Evolutionary conservation across 2,888 invertebrate genomes (phyloP).

Genomic region (Lasioglossum vierecki): DNA sequence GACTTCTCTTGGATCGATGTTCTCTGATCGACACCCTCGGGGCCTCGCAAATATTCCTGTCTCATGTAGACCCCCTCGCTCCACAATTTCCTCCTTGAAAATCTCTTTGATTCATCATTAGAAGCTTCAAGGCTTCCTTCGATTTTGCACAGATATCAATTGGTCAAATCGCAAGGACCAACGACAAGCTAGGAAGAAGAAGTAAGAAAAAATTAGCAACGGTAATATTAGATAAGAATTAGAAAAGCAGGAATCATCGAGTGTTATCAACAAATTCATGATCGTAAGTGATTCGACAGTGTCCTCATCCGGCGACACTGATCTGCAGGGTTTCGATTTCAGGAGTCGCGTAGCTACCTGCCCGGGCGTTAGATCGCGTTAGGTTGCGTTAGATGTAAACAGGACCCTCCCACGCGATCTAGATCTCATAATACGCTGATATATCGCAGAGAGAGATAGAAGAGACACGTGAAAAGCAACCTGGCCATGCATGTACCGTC

Average conservation of each 20-base stretch:
- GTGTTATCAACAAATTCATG: too few species aligned
- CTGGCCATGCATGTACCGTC: constrained; percentile 31
- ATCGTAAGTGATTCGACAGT: too few species aligned
- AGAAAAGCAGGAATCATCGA: too few species aligned
- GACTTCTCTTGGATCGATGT: constrained; percentile 2
- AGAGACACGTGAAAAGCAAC: constrained; percentile 17
- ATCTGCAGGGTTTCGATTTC: constrained; percentile 34
- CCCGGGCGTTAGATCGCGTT: constrained; percentile 28
- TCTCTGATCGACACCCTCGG: not conserved
- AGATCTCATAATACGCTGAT: constrained; percentile 41
- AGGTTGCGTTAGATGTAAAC: constrained; percentile 51
- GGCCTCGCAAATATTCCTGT: not conserved
- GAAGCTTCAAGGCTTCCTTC: not conserved
- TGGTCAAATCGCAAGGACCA: too few species aligned
- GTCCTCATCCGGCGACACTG: too few species aligned
- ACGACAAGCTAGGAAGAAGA: too few species aligned
- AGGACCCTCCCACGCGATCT: constrained; percentile 54
- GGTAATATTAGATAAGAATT: not conserved
- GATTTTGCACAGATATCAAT: too few species aligned
- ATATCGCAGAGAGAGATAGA: too few species aligned
- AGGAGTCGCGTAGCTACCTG: constrained; percentile 37
- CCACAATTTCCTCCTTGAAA: not conserved
- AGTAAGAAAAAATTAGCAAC: too few species aligned
- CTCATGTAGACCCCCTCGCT: not conserved
- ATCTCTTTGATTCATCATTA: not conserved